Evolutionary conservation across 2,888 invertebrate genomes (phyloP).

Genomic region (Eristalis arbustorum): DNA sequence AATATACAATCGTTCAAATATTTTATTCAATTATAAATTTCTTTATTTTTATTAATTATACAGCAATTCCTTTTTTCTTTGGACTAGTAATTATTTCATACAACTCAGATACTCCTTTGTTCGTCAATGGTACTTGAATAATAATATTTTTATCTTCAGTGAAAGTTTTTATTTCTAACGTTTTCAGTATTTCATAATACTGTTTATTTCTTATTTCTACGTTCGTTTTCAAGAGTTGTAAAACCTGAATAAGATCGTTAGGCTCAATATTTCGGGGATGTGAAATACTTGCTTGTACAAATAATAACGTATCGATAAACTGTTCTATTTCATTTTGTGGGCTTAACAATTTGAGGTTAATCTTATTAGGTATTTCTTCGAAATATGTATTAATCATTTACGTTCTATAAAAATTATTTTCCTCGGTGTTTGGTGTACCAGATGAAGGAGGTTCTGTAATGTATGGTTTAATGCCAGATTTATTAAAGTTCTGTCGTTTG

Average conservation of each 20-base stretch:
- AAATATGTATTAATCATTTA: not conserved
- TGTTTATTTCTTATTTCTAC: not conserved
- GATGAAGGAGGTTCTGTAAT: not conserved
- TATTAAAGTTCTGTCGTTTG: not conserved
- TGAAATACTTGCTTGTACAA: not conserved
- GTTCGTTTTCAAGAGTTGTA: not conserved
- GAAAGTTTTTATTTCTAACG: not conserved
- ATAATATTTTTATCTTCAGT: too few relatives aligned
- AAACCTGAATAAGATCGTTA: not conserved
- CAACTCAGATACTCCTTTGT: slow-evolving; percentile 18
- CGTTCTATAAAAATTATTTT: not conserved
- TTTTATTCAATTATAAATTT: not conserved
- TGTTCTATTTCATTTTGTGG: not conserved
- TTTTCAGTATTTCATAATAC: not conserved
- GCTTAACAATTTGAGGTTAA: not conserved
- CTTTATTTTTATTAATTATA: too few relatives aligned
- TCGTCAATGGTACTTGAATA: too few relatives aligned
- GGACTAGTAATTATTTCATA: slow-evolving; percentile 20
- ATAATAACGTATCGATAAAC: not conserved
- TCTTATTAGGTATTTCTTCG: not conserved
- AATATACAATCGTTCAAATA: too few relatives aligned
- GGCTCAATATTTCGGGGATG: not conserved
- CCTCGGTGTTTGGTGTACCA: too few relatives aligned
- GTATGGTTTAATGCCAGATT: not conserved
- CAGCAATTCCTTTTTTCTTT: not conserved